Conservation (phyloP, 2,888 invertebrate species). For the Macrosoma leucophasiata region DNA sequence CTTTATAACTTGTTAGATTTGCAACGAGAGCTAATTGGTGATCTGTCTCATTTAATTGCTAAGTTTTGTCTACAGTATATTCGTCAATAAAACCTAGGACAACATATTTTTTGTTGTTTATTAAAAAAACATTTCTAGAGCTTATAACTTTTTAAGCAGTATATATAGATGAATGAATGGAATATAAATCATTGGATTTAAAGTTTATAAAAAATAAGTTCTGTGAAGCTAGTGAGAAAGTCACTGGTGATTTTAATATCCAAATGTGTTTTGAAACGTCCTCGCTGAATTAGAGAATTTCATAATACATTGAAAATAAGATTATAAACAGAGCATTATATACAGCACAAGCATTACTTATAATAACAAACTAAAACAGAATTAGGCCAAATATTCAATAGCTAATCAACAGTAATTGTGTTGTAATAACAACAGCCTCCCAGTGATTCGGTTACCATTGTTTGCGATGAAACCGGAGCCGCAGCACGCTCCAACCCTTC, state of each 20-base stretch:
- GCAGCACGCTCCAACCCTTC: slow-evolving; percentile 28
- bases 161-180: too few relatives aligned
- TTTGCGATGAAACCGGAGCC: slow-evolving; percentile 28
- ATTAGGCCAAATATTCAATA: slow-evolving; percentile 27
- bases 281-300: neutral
- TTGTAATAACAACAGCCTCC: slow-evolving; percentile 31
- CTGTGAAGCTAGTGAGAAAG: too few relatives aligned
- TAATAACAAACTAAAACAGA: slow-evolving; percentile 3
- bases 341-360: slow-evolving; percentile 1
- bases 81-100: too few relatives aligned
- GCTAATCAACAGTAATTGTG: slow-evolving; percentile 37
- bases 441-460: slow-evolving; percentile 29
- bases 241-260: too few relatives aligned
- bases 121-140: too few relatives aligned
- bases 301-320: neutral
- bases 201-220: too few relatives aligned
- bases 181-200: too few relatives aligned
- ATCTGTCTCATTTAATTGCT: too few relatives aligned
- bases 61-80: too few relatives aligned
- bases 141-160: too few relatives aligned
- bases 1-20: slow-evolving; percentile 29
- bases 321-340: neutral
- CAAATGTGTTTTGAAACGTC: neutral
- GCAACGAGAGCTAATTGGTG: slow-evolving; percentile 10
- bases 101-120: too few relatives aligned